phyloP scores from a whole-genome alignment of 2,797 vertebrate species.

The Lepilemur septentrionalis region DNA sequence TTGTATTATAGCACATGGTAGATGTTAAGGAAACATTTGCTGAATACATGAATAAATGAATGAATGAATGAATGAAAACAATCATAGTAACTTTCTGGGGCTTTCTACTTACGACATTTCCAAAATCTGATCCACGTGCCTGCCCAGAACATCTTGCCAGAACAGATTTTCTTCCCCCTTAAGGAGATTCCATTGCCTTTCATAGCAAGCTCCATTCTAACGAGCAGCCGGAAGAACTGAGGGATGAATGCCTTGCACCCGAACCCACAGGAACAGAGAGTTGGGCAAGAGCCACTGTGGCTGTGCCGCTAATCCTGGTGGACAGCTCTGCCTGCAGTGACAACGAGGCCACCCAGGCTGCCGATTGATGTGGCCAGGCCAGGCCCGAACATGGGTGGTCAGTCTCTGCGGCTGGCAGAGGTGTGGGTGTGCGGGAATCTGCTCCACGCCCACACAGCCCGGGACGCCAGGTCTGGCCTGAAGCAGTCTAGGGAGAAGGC shows the following conservation, averaged over 20 bases:
- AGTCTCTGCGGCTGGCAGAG: constrained; percentile 41
- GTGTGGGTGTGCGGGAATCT: constrained; percentile 67
- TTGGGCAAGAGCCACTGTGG: neutral
- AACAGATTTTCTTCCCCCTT: neutral
- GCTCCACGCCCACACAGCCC: constrained; percentile 27
- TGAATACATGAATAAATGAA: neutral
- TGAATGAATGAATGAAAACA: neutral
- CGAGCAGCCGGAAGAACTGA: neutral
- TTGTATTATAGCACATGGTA: neutral
- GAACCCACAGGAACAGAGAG: constrained; percentile 49
- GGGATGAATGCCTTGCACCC: neutral
- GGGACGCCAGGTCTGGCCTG: constrained; percentile 19
- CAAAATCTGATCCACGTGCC: neutral
- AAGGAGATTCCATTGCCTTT: neutral
- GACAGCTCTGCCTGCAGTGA: constrained; percentile 62
- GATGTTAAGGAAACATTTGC: neutral
- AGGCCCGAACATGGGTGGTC: constrained; percentile 40
- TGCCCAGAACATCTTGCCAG: neutral
- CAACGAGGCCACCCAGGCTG: constrained; percentile 71
- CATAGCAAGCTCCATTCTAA: neutral
- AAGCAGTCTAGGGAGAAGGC: neutral
- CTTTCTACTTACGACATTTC: neutral
- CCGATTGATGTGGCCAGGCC: constrained; percentile 64
- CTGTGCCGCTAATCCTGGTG: constrained; percentile 43
- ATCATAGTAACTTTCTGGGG: neutral